Conservation (phyloP, 1,140 invertebrate species). For the Heliconius eleuchia region DNA sequence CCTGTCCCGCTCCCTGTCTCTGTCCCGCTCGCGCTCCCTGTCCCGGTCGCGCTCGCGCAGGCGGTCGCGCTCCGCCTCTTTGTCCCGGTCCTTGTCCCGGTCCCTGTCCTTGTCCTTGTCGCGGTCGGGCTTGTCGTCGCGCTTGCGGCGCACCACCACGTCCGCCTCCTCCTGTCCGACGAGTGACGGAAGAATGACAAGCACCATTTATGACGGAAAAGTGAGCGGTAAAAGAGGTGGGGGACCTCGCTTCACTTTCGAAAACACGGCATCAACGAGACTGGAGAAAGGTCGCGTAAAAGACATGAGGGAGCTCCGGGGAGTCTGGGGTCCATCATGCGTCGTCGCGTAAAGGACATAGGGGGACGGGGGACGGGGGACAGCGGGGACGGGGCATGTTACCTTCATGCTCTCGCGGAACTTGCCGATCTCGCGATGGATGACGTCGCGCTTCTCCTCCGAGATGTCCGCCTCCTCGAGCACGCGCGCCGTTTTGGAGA, state of each 20-base stretch:
- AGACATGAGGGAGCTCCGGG: too few relatives aligned
- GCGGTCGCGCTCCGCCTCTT: conserved; percentile 32
- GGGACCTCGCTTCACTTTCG: too few relatives aligned
- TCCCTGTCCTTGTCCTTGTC: conserved; percentile 37
- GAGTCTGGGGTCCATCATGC: not conserved
- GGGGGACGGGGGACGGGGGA: conserved; percentile 17
- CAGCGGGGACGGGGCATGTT: conserved; percentile 53
- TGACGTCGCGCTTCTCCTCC: conserved; percentile 97
- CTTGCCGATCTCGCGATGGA: conserved; percentile 97
- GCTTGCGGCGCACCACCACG: conserved; percentile 66
- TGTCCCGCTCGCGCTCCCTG: not conserved
- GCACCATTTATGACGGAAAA: too few relatives aligned
- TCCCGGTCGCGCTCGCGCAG: conserved; percentile 19
- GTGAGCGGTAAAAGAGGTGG: too few relatives aligned
- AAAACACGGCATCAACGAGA: too few relatives aligned
- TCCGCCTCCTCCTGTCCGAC: conserved; percentile 66
- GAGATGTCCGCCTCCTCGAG: conserved; percentile 92
- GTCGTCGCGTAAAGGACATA: not conserved
- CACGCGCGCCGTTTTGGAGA: conserved; percentile 81
- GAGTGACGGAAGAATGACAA: too few relatives aligned
- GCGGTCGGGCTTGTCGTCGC: conserved; percentile 48
- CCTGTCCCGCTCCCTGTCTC: conserved; percentile 36
- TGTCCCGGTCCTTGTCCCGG: conserved; percentile 16
- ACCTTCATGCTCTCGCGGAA: conserved; percentile 99
- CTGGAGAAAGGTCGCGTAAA: too few relatives aligned